Conservation (phyloP, 2,797 vertebrate species). For the Vultur gryphus region DNA sequence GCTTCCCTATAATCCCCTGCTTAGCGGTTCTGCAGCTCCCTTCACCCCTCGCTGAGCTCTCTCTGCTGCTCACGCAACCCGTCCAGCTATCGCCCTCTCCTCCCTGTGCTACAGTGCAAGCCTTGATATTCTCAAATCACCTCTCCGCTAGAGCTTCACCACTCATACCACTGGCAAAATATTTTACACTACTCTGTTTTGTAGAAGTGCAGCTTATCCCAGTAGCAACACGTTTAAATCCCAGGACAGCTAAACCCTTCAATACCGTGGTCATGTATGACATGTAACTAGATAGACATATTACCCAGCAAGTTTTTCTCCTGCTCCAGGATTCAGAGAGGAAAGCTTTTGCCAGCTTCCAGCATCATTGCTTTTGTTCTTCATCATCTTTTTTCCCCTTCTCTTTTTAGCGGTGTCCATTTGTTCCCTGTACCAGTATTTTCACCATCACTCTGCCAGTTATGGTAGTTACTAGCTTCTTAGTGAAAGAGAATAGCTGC, state of each 20-base stretch:
- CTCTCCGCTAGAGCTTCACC: neutral
- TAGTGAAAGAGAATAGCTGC: constrained; percentile 47
- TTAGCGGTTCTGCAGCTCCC: neutral
- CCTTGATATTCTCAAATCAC: neutral
- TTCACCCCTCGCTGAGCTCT: neutral
- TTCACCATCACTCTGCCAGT: neutral
- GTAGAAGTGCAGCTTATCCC: constrained; percentile 7
- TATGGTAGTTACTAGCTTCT: constrained; percentile 20
- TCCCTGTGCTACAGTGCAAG: neutral
- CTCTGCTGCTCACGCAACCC: neutral
- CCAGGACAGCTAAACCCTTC: constrained; percentile 37
- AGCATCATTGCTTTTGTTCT: neutral
- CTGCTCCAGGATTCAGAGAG: neutral
- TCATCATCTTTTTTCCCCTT: neutral
- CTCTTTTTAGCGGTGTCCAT: neutral
- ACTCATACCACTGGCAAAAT: neutral
- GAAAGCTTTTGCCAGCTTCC: neutral
- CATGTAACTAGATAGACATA: constrained; percentile 6
- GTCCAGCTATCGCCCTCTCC: neutral
- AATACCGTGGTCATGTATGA: neutral
- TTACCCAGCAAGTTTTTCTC: constrained; percentile 9
- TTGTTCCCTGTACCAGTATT: neutral
- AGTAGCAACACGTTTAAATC: neutral
- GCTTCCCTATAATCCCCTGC: constrained; percentile 13
- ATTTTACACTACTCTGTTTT: constrained; percentile 8